Evolutionary conservation across 1,140 invertebrate genomes (phyloP), one percentile per base, ranked within the genome.

Genomic region (Protaetia brevitarsis): DNA sequence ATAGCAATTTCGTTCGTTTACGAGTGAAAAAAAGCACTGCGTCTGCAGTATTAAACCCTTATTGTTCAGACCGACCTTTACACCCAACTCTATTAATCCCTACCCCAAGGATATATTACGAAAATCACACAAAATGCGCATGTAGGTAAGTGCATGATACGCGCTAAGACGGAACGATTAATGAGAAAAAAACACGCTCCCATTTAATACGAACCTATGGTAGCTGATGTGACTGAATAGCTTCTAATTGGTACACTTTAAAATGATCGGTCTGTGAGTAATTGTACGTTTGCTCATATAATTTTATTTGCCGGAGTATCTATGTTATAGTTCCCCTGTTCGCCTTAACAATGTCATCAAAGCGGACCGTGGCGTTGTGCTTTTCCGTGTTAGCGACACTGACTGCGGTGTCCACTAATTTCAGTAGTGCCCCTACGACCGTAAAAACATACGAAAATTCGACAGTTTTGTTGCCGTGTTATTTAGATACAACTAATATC

Each of bases 391-490:
- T 51, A 51, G 41, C 41, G 41, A 1, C 19, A 10, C 10, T 51
- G 19, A 51, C 41, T 51, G 7, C 41, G 41, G 41, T 51, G 26
- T 23, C 21, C 21, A 51, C 19, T 19, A 19, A 77, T 13, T 83
- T 84, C 72, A 82, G 84, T 69, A 87, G 86, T 78, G 79, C 84
- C 11, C 86, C 89, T 0, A 88, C 88, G 1, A 88, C 84, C n/a
- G 85, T 91, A 7, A 90, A 89, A 75, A 86, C 84, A 4, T 85
- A 83, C 61, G 87, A 90, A 76, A 90, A 90, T 74, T 86, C 90
- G 63, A 89, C 86, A 0, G 88, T 92, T 1, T 70, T 89, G 21
- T 73, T 93, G 60, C 90, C 91, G 0, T 93, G 90, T 75, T 86
- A 88, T 75, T 79, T 86, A 51, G 80, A 85, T 45, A 82, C 83